These are phyloP conservation scores for Lepus townsendii DNA, from an alignment of 2,797 vertebrate species.

Conservation along the genomic window DNA sequence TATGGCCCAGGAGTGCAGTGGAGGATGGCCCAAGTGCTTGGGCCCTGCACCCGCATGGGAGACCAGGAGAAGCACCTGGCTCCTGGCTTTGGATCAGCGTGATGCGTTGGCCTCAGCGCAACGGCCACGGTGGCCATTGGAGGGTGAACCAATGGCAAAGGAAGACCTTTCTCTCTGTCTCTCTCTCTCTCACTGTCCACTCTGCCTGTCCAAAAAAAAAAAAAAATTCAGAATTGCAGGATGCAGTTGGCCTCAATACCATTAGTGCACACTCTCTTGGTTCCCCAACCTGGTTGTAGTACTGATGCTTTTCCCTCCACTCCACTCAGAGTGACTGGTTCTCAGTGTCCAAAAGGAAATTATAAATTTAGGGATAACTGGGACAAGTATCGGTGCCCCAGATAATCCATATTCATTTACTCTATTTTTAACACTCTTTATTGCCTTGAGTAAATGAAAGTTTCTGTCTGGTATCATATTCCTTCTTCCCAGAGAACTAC, in stretches of 20 bases:
- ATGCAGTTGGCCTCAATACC: neutral
- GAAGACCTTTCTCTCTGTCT: no score
- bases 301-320: neutral
- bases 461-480: constrained; percentile 32
- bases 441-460: neutral
- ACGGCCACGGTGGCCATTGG: no score
- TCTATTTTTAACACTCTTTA: neutral
- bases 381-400: neutral
- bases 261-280: neutral
- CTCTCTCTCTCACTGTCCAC: no score
- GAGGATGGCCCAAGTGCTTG: no score
- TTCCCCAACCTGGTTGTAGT: neutral
- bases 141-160: no score
- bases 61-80: no score
- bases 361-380: neutral
- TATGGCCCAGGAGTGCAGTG: no score
- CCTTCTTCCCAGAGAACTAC: neutral
- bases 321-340: neutral
- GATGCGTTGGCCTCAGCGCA: no score
- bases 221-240: neutral
- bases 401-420: neutral
- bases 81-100: no score
- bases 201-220: no score
- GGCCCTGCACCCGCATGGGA: no score
- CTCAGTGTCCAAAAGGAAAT: neutral